A percentile compares a stretch with the other conserved stretches of the same genome.
These are phyloP conservation scores for Enteromius anoplus DNA, from an alignment of 2,797 vertebrate species.

Conservation along the genomic window DNA sequence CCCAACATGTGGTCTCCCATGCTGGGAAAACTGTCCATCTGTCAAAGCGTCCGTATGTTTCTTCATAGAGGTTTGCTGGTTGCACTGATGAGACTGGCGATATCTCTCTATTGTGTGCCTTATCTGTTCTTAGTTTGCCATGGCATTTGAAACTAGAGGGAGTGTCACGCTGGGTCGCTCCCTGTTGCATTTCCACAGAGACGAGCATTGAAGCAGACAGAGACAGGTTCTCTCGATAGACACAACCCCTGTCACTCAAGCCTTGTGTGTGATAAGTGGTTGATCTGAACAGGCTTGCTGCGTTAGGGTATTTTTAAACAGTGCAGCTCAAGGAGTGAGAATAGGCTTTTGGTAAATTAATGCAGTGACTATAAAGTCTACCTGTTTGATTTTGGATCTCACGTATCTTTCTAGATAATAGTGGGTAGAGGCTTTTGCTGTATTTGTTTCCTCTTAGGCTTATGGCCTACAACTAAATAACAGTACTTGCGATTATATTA, in stretches of 20 bases:
- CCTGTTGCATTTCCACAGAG: conserved; percentile 18
- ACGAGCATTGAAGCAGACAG: conserved; percentile 25
- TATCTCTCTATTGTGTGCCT: conserved; percentile 42
- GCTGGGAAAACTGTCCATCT: conserved; percentile 11
- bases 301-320: conserved; percentile 22
- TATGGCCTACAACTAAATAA: conserved; percentile 46
- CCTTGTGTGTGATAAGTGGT: conserved; percentile 5
- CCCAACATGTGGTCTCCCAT: conserved; percentile 22
- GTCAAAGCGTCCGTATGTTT: conserved; percentile 21
- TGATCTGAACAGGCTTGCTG: background rate
- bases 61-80: conserved; percentile 13
- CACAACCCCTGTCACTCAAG: conserved; percentile 52
- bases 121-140: conserved; percentile 35
- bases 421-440: conserved; percentile 22
- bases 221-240: conserved; percentile 43
- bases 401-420: conserved; percentile 30
- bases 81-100: conserved; percentile 42
- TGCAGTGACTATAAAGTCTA: conserved; percentile 3
- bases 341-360: conserved; percentile 21
- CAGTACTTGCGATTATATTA: conserved; percentile 51
- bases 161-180: conserved; percentile 26
- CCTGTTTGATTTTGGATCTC: conserved; percentile 33
- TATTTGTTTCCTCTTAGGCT: conserved; percentile 40
- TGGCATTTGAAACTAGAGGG: conserved; percentile 53
- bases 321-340: conserved; percentile 1